Percentiles rank a stretch among this genome's conserved stretches.
phyloP scores from a whole-genome alignment of 1,140 invertebrate species.

The Antheraea mylitta region DNA sequence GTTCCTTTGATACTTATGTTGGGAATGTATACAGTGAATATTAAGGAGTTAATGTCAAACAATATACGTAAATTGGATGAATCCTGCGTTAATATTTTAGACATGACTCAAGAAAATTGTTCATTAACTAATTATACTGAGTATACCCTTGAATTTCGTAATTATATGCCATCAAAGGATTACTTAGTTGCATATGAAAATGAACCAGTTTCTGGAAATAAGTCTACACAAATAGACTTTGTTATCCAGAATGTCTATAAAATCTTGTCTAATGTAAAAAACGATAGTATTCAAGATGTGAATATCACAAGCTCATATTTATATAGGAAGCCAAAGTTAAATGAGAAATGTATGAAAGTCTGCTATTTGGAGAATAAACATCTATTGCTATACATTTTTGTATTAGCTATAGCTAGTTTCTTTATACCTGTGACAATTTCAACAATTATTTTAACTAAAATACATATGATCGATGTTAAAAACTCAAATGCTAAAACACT shows the following conservation, averaged over 20 bases:
- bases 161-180: constrained; percentile 37
- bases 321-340: constrained; percentile 43
- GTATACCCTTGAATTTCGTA: constrained; percentile 34
- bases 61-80: constrained; percentile 37
- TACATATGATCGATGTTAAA: constrained; percentile 54
- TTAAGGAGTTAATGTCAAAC: constrained; percentile 38
- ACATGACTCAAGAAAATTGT: constrained; percentile 44
- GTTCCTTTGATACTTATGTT: constrained; percentile 47
- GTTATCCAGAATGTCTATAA: constrained; percentile 54
- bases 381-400: constrained; percentile 59
- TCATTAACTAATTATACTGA: constrained; percentile 20
- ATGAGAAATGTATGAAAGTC: constrained; percentile 52
- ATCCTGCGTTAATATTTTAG: constrained; percentile 54
- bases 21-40: constrained; percentile 56
- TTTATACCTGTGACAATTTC: constrained; percentile 69
- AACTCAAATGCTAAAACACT: constrained; percentile 51
- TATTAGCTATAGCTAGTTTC: constrained; percentile 54
- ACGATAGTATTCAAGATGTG: constrained; percentile 41
- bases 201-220: constrained; percentile 31
- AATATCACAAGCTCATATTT: constrained; percentile 39
- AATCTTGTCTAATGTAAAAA: constrained; percentile 57
- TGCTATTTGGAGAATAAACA: constrained; percentile 61
- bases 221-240: constrained; percentile 39
- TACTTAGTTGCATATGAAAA: constrained; percentile 48
- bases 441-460: constrained; percentile 62